phyloP scores from a whole-genome alignment of 2,113 vertebrate species.

The Clupea harengus region DNA sequence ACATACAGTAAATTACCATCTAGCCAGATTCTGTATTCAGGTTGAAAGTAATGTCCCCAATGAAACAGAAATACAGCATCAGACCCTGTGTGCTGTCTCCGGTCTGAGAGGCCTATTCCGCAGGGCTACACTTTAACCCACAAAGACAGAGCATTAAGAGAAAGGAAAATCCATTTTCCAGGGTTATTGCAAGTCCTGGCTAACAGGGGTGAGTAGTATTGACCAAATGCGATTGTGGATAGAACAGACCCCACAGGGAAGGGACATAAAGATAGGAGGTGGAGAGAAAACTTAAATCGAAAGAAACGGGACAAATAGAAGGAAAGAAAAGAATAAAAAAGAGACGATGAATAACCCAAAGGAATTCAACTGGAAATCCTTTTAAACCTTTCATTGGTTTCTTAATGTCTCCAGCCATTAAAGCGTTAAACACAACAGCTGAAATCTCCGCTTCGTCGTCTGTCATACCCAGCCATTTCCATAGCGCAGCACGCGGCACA shows the following conservation, averaged over 20 bases:
- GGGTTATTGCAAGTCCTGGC: slow-evolving; percentile 44
- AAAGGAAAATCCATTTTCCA: slow-evolving; percentile 45
- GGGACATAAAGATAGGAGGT: slow-evolving; percentile 30
- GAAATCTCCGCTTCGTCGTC: neutral
- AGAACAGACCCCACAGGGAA: neutral
- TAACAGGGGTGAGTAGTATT: slow-evolving; percentile 35
- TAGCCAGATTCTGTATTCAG: too few species aligned
- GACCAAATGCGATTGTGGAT: slow-evolving; percentile 28
- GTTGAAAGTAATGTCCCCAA: too few species aligned
- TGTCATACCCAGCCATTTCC: neutral
- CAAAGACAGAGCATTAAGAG: slow-evolving; percentile 36
- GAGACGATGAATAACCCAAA: too few species aligned
- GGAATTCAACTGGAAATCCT: too few species aligned
- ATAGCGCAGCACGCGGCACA: neutral
- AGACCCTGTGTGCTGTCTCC: neutral
- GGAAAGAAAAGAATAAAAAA: neutral
- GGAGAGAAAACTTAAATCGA: neutral
- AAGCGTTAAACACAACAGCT: neutral
- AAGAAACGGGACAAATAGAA: neutral
- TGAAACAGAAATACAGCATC: too few species aligned
- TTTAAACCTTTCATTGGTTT: too few species aligned
- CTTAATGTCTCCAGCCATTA: too few species aligned
- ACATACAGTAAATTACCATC: too few species aligned
- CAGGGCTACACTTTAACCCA: slow-evolving; percentile 30
- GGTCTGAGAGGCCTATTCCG: neutral